phyloP scores from a whole-genome alignment of 2,797 vertebrate genomes.

The Typhlichthys subterraneus region DNA sequence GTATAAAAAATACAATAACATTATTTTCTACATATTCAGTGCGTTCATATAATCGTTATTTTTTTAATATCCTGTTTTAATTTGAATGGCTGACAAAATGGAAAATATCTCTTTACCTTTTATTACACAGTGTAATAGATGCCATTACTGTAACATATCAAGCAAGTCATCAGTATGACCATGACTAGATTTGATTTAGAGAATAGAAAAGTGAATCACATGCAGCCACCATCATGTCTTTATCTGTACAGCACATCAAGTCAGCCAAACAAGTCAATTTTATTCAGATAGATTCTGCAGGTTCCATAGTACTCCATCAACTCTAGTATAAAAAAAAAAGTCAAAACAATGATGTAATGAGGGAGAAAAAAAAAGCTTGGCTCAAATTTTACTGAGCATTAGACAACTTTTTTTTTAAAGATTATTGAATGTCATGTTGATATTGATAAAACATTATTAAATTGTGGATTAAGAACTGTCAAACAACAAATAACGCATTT shows the following conservation, averaged over 20 bases:
- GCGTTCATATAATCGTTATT: constrained; percentile 65
- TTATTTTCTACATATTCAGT: constrained; percentile 66
- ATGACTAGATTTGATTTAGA: constrained; percentile 58
- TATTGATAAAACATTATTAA: constrained; percentile 13
- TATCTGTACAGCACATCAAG: constrained; percentile 59
- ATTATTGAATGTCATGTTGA: not conserved
- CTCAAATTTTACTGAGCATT: constrained; percentile 22
- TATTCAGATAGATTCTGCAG: constrained; percentile 33
- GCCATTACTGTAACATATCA: constrained; percentile 63
- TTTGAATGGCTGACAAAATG: constrained; percentile 60
- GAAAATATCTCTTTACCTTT: constrained; percentile 53
- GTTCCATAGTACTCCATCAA: constrained; percentile 42
- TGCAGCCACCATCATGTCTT: constrained; percentile 65
- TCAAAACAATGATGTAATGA: constrained; percentile 23
- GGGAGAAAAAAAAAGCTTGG: constrained; percentile 27
- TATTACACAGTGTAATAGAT: constrained; percentile 48
- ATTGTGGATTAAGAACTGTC: constrained; percentile 17
- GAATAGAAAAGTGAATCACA: constrained; percentile 71
- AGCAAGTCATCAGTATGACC: constrained; percentile 66
- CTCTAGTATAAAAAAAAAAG: constrained; percentile 7
- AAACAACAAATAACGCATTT: constrained; percentile 5
- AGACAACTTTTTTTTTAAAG: constrained; percentile 4
- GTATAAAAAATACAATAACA: constrained; percentile 75
- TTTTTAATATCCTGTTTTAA: constrained; percentile 54
- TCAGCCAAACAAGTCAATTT: constrained; percentile 34